Base-by-base conservation (phyloP, 2,113 vertebrate species). In the Sinocyclocheilus maitianheensis region DNA sequence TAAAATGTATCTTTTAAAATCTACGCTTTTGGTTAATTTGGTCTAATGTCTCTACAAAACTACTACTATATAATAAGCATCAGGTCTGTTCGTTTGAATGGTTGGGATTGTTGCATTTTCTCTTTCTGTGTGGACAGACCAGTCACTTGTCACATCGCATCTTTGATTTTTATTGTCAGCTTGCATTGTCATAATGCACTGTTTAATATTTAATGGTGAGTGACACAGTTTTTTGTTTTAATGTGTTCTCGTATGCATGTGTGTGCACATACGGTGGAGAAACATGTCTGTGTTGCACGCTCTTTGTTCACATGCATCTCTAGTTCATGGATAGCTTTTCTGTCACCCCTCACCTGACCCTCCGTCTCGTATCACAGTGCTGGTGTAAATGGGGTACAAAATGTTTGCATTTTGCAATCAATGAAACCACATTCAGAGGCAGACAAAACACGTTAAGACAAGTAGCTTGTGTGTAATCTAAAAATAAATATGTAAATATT, bases 401-500 rank as follows among this genome's bases (percentile, higher is more conserved):
- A 24, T 24, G 12, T 48, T 75, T 48, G 24, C 12, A 26, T 26
- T 26, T 26, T 26, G 26, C 74, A 51, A 24, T 76, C 43, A 51
- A 16, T 48, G 13, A 26, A 51, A 1, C 11, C 37, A 24, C 40
- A 51, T 76, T 76, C 43, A 6, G 43, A 76, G 40, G 6, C 63
- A 60, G 51, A 60, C 11, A 30, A 20, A 55, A 55, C 6, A 2
- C 34, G 0, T 63, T 6, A 9, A 9, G n/a, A 16, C 20, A 63
- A 78, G 30, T 7, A 13, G 53, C 22, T 24, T 24, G 22, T 48
- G n/a, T 53, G 53, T 30, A 67, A 34, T 51, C 62, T 22, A 82
- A 69, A 82, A 67, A 71, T 51, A 82, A 55, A 71, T 9, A 67
- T 82, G 34, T 75, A 60, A 40, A 60, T 74, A 74, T 84, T 89